Evolutionary conservation across 2,888 invertebrate genomes (phyloP).

Genomic region (Nomada goodeniana): DNA sequence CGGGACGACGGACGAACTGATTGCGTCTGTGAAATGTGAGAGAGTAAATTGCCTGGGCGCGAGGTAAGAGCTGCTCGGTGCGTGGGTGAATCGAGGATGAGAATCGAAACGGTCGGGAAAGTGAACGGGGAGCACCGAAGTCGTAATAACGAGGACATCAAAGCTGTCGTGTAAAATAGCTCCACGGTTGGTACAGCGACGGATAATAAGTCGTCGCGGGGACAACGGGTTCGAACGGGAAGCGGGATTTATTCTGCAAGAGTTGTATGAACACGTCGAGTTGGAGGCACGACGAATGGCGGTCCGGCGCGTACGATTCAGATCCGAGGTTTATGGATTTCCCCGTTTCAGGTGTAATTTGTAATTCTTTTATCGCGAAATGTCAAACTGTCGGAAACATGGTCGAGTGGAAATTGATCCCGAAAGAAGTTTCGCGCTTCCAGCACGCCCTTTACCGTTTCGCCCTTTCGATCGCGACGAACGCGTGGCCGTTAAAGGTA

Average conservation of each 20-base stretch:
- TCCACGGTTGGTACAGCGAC: neutral
- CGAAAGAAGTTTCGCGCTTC: neutral
- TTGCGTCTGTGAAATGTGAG: slow-evolving; percentile 29
- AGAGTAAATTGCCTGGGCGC: slow-evolving; percentile 19
- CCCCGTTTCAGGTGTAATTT: neutral
- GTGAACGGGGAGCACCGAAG: slow-evolving; percentile 17
- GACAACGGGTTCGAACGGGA: slow-evolving; percentile 14
- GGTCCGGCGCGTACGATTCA: neutral
- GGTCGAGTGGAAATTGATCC: neutral
- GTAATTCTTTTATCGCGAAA: slow-evolving; percentile 9
- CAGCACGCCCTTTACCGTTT: neutral
- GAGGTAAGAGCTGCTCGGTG: neutral
- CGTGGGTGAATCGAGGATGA: slow-evolving; percentile 24
- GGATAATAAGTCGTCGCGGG: slow-evolving; percentile 14
- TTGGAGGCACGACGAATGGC: neutral
- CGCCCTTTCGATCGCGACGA: slow-evolving; percentile 11
- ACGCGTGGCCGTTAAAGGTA: neutral
- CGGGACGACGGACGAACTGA: slow-evolving; percentile 11
- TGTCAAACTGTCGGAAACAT: neutral
- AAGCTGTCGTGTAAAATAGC: slow-evolving; percentile 16
- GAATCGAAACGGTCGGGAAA: slow-evolving; percentile 29
- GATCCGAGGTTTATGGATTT: neutral
- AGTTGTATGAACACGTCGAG: neutral
- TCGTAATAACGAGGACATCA: slow-evolving; percentile 31
- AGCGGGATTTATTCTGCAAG: slow-evolving; percentile 13